Percentiles rank a stretch among this genome's conserved stretches.
Evolutionary conservation across 2,113 vertebrate species (phyloP).

Genomic region (Athene cunicularia): DNA sequence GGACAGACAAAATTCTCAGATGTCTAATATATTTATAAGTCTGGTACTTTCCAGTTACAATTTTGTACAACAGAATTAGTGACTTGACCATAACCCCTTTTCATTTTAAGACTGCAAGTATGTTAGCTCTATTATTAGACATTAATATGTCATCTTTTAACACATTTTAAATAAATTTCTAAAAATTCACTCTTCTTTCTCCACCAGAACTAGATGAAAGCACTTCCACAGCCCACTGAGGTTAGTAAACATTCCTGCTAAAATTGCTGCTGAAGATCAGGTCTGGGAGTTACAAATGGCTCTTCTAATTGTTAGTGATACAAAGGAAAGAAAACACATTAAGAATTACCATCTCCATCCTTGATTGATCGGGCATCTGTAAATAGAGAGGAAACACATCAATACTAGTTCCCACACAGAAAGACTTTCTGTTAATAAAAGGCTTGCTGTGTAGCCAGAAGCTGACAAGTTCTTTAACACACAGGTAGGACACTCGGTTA

Average conservation of each 20-base stretch:
- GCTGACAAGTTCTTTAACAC: background rate
- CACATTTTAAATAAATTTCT: background rate
- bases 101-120: background rate
- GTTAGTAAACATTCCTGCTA: background rate
- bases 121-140: background rate
- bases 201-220: background rate
- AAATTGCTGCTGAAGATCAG: background rate
- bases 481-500: background rate
- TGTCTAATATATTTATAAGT: background rate
- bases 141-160: background rate
- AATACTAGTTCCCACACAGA: slow-evolving; percentile 14
- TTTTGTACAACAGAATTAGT: background rate
- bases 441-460: background rate
- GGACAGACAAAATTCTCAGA: background rate
- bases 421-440: slow-evolving; percentile 55
- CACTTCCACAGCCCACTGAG: background rate
- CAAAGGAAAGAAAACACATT: background rate
- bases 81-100: background rate
- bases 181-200: background rate
- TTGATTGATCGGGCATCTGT: slow-evolving; percentile 83
- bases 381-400: slow-evolving; percentile 36
- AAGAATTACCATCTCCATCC: slow-evolving; percentile 79
- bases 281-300: background rate
- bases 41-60: background rate
- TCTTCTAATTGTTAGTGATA: background rate